Evolutionary conservation across 2,888 invertebrate genomes (phyloP), one percentile per base, ranked within the genome.

Genomic region (Cheilosia vulpina): DNA sequence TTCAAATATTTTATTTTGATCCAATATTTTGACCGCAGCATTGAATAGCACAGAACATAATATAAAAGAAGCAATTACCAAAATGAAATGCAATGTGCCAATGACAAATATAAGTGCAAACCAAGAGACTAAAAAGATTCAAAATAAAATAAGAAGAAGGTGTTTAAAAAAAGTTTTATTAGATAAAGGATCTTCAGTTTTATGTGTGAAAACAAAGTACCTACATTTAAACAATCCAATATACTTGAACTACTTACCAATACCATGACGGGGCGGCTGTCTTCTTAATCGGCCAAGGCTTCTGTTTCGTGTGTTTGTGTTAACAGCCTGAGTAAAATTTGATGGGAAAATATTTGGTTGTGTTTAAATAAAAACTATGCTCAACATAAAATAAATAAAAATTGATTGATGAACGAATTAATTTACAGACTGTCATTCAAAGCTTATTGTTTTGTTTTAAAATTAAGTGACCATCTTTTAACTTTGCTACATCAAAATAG

Each of bases 231-330:
- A 27, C 24, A 52, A 68, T 55, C 24, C 17, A 43, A 34, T 27
- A 65, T 41, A 15, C 31, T 19, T 34, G 73, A 52, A 76, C 17
- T 81, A 92, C 92, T 92, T 92, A 92, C 92, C 92, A 89, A 92
- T 92, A 89, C 92, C 92, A 92, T 92, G 92, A 90, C 92, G 92
- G 92, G 92, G 92, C 92, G 92, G 92, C 92, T 92, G 92, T 90
- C 92, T 92, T 90, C 92, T 92, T 89, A 92, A 90, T 89, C 92
- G 92, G 91, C 92, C 92, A 91, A 92, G 92, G 92, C 92, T 92
- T 92, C 92, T 91, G 90, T 92, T 92, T 89, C 92, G 91, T 91
- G 92, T 92, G 89, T 92, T 92, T 91, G 92, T 92, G 91, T 92
- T 92, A 90, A 92, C 91, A 92, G 92, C 92, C 92, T 92, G 90